Conservation (phyloP, 53 echinoderm and acorn worm genomes). For the Apostichopus leukothele region DNA sequence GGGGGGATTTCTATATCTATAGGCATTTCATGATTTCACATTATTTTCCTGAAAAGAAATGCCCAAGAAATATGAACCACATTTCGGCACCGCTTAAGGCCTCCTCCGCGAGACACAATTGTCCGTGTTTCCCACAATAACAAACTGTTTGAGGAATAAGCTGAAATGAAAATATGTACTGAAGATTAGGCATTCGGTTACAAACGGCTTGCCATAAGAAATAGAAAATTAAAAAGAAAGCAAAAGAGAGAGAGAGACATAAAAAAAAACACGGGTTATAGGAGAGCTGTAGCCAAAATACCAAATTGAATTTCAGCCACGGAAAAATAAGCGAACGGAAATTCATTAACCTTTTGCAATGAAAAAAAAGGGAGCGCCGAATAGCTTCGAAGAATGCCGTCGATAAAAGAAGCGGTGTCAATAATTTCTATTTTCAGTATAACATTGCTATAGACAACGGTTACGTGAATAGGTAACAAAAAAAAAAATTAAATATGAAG, state of each 20-base stretch:
- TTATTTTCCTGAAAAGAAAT: background rate
- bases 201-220: background rate
- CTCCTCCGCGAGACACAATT: slow-evolving; percentile 4
- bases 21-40: background rate
- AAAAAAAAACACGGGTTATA: background rate
- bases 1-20: background rate
- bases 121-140: slow-evolving; percentile 36
- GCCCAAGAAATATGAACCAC: background rate
- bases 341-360: slow-evolving; percentile 19
- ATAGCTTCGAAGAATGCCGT: background rate
- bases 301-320: slow-evolving; percentile 14
- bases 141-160: slow-evolving; percentile 12
- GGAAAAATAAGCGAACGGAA: background rate
- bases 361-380: background rate
- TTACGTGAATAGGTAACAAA: slow-evolving; percentile 9
- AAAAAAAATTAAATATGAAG: background rate
- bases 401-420: background rate
- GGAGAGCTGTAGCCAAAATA: background rate
- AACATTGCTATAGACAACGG: slow-evolving; percentile 24
- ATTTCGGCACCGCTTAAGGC: background rate
- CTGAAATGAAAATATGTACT: slow-evolving; percentile 35
- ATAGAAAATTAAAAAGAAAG: background rate
- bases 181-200: background rate
- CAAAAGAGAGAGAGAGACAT: background rate
- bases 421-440: background rate